Evolutionary conservation across 1,140 invertebrate species (phyloP).

Genomic region (Drosophila guanche): DNA sequence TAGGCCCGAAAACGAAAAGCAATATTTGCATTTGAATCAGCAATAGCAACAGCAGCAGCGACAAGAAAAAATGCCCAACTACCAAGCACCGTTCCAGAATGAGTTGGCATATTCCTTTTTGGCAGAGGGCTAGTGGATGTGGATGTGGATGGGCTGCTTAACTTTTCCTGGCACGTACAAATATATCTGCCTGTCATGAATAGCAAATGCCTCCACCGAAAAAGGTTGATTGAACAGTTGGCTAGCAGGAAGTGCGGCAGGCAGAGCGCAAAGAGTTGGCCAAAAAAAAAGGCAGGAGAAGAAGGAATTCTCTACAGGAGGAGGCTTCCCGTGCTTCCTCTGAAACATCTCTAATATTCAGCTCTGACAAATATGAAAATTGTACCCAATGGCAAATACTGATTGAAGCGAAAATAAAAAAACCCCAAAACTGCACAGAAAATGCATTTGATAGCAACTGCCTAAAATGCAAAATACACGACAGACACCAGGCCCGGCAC

Average conservation of each 20-base stretch:
- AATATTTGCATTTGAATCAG: conserved; percentile 77
- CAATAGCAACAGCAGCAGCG: conserved; percentile 44
- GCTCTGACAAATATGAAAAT: no score
- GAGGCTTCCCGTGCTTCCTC: no score
- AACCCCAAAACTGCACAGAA: conserved; percentile 27
- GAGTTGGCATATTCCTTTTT: conserved; percentile 54
- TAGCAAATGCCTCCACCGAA: conserved; percentile 64
- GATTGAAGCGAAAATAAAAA: conserved; percentile 1
- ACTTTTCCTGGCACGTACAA: conserved; percentile 76
- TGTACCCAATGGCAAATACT: no score
- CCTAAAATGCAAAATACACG: conserved; percentile 51
- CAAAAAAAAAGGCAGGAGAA: background rate
- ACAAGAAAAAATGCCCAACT: conserved; percentile 11
- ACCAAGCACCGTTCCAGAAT: conserved; percentile 51
- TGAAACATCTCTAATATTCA: no score
- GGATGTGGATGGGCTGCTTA: conserved; percentile 52
- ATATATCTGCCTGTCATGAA: conserved; percentile 74
- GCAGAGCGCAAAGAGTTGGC: conserved; percentile 18
- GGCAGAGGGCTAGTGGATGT: conserved; percentile 17
- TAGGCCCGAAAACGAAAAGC: conserved; percentile 2
- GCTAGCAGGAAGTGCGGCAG: conserved; percentile 46
- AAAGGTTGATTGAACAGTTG: conserved; percentile 72
- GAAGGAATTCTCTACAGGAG: conserved; percentile 9
- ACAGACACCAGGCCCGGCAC: conserved; percentile 13
- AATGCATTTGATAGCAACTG: conserved; percentile 26